Evolutionary conservation across 2,113 vertebrate species (phyloP), one percentile per base, ranked within the genome.

Genomic region (Girardinichthys multiradiatus): DNA sequence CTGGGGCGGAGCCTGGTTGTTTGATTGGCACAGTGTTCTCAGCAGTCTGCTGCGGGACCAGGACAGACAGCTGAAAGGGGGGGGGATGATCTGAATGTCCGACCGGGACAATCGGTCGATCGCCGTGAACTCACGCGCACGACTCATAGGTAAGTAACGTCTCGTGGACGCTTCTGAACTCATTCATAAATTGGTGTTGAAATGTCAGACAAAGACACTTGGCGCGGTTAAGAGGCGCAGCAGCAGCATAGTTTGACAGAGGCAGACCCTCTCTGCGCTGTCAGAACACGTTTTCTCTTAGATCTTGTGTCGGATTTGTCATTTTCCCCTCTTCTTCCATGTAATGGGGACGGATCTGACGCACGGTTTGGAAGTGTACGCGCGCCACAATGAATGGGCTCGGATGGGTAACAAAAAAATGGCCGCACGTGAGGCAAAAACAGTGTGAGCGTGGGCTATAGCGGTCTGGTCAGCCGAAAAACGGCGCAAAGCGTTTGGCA

Each of bases 391-490:
- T 71, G 48, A 54, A 54, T 54, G 48, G 68, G 82, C 80, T 84
- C 68, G 74, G 82, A 88, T 87, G 87, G 76, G 76, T 70, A 89
- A 90, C 77, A 80, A 92, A 93, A 93, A 94, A 90, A 94, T 93
- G 93, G 92, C 93, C 92, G 92, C 91, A 91, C 82, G 85, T 90
- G 91, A 80, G 86, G 30, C 9, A 54, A 54, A 24, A 81, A 83
- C 70, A 69, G 66, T 54, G 73, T 65, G 83, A 77, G 64, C 17
- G 35, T 35, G 24, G 17, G 28, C 64, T 68, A 57, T 68, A 69
- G 70, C 65, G 6, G 48, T 81, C 33, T 57, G 91, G 73, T 82
- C 80, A 74, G 35, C 19, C 74, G 19, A 54, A 33, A 54, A 54
- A 54, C 19, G 12, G 39, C 62, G 45, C 64, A n/a, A n/a, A 12